These are phyloP conservation scores for Diadophis punctatus DNA, from an alignment of 2,113 vertebrate species.

Conservation along the genomic window DNA sequence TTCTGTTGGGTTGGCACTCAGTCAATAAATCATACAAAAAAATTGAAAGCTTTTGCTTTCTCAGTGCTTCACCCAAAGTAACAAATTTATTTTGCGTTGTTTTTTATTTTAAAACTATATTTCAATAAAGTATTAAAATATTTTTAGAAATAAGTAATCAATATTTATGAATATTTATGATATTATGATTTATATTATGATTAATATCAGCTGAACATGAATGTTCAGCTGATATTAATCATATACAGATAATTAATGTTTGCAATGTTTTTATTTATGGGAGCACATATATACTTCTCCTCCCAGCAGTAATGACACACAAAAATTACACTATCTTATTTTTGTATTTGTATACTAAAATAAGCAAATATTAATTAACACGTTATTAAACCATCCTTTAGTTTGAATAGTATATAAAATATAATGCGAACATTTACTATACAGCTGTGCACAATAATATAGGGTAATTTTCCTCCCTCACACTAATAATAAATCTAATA, in stretches of 20 bases:
- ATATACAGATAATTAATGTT: slow-evolving; percentile 3
- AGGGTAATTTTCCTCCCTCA: slow-evolving; percentile 13
- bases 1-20: slow-evolving; percentile 18
- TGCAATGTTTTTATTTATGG: background rate
- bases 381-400: slow-evolving; percentile 26
- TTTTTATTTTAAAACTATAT: background rate
- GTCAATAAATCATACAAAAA: slow-evolving; percentile 36
- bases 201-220: no score
- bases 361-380: slow-evolving; percentile 52
- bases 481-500: slow-evolving; percentile 21
- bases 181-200: no score
- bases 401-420: slow-evolving; percentile 30
- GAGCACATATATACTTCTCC: slow-evolving; percentile 4
- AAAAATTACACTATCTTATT: slow-evolving; percentile 60
- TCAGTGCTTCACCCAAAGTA: slow-evolving; percentile 11
- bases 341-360: slow-evolving; percentile 41
- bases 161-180: no score
- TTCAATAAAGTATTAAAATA: slow-evolving; percentile 1
- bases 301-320: slow-evolving; percentile 39
- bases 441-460: background rate
- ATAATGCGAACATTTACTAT: background rate
- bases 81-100: slow-evolving; percentile 14
- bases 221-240: slow-evolving; percentile 9
- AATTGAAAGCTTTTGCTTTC: slow-evolving; percentile 5
- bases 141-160: slow-evolving; percentile 24